phyloP scores from a whole-genome alignment of 2,888 invertebrate genomes.

The Cephus rjabovi region DNA sequence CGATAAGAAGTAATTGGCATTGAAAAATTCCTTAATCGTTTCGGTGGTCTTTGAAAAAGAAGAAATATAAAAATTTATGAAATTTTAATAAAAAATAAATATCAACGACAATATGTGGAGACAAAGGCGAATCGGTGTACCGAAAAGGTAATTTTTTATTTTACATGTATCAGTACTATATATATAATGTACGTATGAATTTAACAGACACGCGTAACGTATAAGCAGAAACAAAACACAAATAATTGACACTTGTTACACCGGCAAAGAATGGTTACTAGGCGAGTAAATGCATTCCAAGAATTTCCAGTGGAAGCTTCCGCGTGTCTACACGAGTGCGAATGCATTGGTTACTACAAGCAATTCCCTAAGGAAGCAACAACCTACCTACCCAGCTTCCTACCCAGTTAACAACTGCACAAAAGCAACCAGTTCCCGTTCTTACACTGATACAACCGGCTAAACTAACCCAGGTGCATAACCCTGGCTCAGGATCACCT shows the following conservation, averaged over 20 bases:
- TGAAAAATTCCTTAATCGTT: not conserved
- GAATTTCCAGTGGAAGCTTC: not conserved
- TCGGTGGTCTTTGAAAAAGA: not conserved
- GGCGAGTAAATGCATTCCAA: not conserved
- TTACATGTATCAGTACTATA: not conserved
- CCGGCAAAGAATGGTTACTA: not conserved
- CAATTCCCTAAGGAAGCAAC: not conserved
- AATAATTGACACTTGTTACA: not conserved
- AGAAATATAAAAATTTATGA: not conserved
- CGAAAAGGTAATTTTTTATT: constrained; percentile 56
- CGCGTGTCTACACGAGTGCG: not conserved
- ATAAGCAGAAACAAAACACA: not conserved
- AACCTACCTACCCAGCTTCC: not conserved
- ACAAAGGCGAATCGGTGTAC: constrained; percentile 59
- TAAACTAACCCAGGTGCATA: not conserved
- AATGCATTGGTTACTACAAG: not conserved
- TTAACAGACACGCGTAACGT: not conserved
- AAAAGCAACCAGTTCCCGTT: not conserved
- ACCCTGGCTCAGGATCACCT: not conserved
- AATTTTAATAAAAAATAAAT: constrained; percentile 31
- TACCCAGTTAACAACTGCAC: not conserved
- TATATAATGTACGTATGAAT: not conserved
- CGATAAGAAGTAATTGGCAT: not conserved
- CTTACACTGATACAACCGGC: not conserved
- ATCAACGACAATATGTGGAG: constrained; percentile 58